These are phyloP conservation scores for Epinephelus cyanopodus DNA, from an alignment of 2,113 vertebrate genomes.

Conservation along the genomic window DNA sequence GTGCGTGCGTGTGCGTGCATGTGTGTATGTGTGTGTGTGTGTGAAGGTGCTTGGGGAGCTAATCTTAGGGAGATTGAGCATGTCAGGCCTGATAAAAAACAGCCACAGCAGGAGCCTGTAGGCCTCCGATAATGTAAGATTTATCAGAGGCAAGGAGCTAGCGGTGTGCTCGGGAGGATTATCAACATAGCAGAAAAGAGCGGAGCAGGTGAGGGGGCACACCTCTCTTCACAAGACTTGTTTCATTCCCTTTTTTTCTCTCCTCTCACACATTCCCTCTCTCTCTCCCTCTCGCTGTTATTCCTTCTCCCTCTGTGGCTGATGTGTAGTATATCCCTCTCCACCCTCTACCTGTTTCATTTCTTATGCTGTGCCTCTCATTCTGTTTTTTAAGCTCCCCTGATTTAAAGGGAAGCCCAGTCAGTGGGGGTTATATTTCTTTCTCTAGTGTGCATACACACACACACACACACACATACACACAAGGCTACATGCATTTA, in stretches of 20 bases:
- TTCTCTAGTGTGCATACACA: background rate
- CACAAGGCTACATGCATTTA: no score
- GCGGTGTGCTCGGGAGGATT: conserved; percentile 52
- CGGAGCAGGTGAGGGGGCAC: conserved; percentile 58
- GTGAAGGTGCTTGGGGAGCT: conserved; percentile 73
- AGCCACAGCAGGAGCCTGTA: conserved; percentile 79
- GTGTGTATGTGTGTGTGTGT: background rate
- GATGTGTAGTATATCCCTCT: background rate
- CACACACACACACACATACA: background rate
- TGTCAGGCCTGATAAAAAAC: conserved; percentile 82
- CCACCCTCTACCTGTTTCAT: background rate
- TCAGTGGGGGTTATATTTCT: conserved; percentile 42
- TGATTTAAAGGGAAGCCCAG: conserved; percentile 43
- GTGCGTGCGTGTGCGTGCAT: no score
- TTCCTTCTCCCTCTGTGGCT: background rate
- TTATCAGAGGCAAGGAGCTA: conserved; percentile 78
- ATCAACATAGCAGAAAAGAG: conserved; percentile 70
- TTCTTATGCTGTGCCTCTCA: conserved; percentile 5
- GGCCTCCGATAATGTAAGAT: conserved; percentile 82
- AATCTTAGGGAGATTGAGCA: conserved; percentile 83
- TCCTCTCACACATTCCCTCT: conserved; percentile 43
- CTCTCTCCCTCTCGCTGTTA: conserved; percentile 24
- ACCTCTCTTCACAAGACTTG: conserved; percentile 69
- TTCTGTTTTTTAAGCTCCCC: conserved; percentile 66
- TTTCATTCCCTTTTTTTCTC: conserved; percentile 63